A percentile compares a stretch with the other conserved stretches of the same genome.
Conservation (phyloP, 2,113 vertebrate species). For the Cynoglossus semilaevis region DNA sequence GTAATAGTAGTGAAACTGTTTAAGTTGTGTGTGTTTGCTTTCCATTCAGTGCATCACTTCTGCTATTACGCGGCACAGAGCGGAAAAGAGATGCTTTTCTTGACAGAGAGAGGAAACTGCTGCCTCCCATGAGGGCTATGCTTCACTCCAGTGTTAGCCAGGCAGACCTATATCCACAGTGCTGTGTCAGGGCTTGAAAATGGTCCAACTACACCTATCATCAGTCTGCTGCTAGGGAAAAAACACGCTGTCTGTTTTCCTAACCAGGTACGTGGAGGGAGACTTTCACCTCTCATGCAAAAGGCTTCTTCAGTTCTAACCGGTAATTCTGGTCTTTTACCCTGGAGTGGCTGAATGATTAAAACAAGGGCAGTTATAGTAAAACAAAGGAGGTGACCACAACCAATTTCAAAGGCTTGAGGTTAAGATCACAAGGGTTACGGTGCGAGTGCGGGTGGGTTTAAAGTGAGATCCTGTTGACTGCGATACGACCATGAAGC, state of each 20-base stretch:
- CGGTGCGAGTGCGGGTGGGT: no score
- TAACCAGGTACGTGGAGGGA: no score
- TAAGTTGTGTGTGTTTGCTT: conserved; percentile 3
- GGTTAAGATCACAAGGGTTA: no score
- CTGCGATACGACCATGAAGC: no score
- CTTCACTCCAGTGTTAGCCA: conserved; percentile 27
- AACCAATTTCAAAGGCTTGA: no score
- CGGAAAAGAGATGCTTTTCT: conserved; percentile 18
- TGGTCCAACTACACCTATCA: background rate
- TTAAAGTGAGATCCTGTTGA: no score
- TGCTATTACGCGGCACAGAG: conserved; percentile 28
- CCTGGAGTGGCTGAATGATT: no score
- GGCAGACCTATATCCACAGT: background rate
- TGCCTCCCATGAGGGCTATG: conserved; percentile 26
- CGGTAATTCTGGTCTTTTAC: no score
- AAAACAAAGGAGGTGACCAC: no score
- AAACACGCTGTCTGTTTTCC: background rate
- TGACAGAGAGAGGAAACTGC: conserved; percentile 21
- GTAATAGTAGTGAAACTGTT: conserved; percentile 8
- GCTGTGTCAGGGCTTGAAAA: background rate
- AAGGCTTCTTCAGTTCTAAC: no score
- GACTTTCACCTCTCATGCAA: no score
- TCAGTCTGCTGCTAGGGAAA: background rate
- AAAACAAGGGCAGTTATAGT: no score
- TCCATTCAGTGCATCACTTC: conserved; percentile 34